Conservation (phyloP, 2,797 vertebrate species). For the Sebastes variabilis region DNA sequence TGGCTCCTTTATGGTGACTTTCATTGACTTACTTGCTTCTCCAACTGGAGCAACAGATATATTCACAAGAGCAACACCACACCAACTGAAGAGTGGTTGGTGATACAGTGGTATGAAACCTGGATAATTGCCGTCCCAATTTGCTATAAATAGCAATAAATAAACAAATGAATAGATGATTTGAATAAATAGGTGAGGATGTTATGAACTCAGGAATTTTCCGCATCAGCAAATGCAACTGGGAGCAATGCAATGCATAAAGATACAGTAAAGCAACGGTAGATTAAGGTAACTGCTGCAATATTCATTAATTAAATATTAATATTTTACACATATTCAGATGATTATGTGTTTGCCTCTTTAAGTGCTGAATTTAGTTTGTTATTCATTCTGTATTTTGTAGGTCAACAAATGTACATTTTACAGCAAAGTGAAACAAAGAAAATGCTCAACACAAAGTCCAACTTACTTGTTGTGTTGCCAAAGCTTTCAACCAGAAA, state of each 20-base stretch:
- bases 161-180: background rate
- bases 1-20: background rate
- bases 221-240: background rate
- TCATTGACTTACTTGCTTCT: background rate
- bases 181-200: background rate
- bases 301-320: conserved; percentile 6
- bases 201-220: background rate
- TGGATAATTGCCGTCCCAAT: background rate
- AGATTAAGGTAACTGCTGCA: background rate
- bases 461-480: background rate
- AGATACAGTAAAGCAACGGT: background rate
- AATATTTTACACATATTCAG: background rate
- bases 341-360: background rate
- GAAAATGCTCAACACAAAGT: background rate
- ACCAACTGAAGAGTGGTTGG: background rate
- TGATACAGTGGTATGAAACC: background rate
- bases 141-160: background rate
- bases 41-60: background rate
- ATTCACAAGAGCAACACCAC: background rate
- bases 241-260: background rate
- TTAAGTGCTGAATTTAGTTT: background rate
- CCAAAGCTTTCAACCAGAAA: background rate
- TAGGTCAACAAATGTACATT: background rate
- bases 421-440: background rate
- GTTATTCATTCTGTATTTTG: background rate